A percentile compares a stretch with the other conserved stretches of the same genome.
These are phyloP conservation scores for Pristionchus maxplancki DNA, from an alignment of 2,888 invertebrate genomes.

Conservation along the genomic window DNA sequence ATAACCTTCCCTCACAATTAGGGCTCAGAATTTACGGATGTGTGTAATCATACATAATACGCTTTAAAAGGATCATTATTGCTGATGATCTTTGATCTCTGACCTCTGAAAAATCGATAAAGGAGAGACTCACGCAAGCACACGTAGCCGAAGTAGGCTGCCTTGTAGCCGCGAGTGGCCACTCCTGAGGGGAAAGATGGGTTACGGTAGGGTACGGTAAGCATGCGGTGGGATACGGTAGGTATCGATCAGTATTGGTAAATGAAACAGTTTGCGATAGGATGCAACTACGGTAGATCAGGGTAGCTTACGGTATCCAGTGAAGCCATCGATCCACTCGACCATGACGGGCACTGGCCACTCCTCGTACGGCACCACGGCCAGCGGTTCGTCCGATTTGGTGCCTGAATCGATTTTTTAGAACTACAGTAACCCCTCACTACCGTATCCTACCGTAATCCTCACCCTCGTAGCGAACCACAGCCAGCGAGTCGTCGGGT, in stretches of 20 bases:
- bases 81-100: too few species aligned
- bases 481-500: background rate
- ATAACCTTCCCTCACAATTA: too few species aligned
- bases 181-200: background rate
- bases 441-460: background rate
- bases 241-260: background rate
- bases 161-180: background rate
- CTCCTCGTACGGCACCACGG: background rate
- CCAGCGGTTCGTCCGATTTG: background rate
- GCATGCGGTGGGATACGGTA: too few species aligned
- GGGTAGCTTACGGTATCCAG: slow-evolving; percentile 1
- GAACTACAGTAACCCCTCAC: background rate
- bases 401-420: background rate
- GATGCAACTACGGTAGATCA: background rate
- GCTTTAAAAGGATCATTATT: too few species aligned
- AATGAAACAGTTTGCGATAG: background rate
- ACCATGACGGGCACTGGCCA: background rate
- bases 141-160: background rate
- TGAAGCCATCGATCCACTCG: background rate
- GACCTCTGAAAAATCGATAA: background rate
- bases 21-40: too few species aligned
- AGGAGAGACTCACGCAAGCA: background rate
- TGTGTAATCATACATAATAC: too few species aligned
- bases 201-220: background rate
- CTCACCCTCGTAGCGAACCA: background rate